Conservation (phyloP, 1,140 invertebrate species). For the Drosophila pruinosa region DNA sequence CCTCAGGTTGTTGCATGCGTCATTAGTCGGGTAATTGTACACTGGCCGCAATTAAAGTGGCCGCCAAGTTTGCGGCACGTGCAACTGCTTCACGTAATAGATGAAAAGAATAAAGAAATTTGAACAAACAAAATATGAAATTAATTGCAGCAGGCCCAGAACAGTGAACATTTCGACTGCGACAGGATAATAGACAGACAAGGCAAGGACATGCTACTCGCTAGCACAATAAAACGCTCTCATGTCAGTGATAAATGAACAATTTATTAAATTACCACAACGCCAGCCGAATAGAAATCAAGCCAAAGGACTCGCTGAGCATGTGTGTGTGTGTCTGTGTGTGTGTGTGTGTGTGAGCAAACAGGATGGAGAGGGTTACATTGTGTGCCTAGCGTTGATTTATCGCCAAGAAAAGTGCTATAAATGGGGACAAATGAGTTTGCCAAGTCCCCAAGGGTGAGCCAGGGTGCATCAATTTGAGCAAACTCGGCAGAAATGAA, state of each 20-base stretch:
- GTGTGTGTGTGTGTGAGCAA: too few species aligned
- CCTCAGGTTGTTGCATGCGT: not conserved
- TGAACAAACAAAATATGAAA: constrained; percentile 46
- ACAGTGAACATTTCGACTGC: not conserved
- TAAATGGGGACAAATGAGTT: constrained; percentile 9
- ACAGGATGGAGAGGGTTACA: not conserved
- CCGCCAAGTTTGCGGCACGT: not conserved
- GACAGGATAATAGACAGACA: not conserved
- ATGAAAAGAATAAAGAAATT: not conserved
- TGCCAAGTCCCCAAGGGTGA: not conserved
- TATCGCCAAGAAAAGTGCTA: constrained; percentile 12
- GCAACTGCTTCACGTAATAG: constrained; percentile 18
- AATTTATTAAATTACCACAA: constrained; percentile 74
- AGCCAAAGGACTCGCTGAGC: constrained; percentile 29
- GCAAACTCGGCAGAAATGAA: not conserved
- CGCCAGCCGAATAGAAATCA: constrained; percentile 68
- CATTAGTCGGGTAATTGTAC: constrained; percentile 1
- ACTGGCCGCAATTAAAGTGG: constrained; percentile 3
- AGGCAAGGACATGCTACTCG: constrained; percentile 23
- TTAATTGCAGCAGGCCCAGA: constrained; percentile 25
- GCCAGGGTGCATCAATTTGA: too few species aligned
- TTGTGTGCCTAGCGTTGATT: constrained; percentile 5
- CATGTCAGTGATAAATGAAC: constrained; percentile 73
- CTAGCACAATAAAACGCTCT: constrained; percentile 35
- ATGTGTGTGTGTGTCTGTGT: not conserved